Percentiles rank a stretch among this genome's conserved stretches.
Conservation (phyloP, 2,888 invertebrate genomes). For the Heliconius hortense region DNA sequence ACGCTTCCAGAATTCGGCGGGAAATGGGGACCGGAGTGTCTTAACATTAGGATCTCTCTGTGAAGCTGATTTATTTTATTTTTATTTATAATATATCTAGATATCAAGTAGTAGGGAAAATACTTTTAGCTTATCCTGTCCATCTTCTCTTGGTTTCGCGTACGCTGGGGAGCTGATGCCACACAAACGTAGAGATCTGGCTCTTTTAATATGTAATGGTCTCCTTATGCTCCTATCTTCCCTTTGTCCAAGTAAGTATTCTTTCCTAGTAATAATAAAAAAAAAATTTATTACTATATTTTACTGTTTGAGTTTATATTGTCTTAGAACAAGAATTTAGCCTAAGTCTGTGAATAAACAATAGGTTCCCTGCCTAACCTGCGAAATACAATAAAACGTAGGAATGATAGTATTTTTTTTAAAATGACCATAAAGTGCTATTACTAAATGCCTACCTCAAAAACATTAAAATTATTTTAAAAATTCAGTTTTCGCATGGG, state of each 20-base stretch:
- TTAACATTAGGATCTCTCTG: too few species aligned
- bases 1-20: too few species aligned
- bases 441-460: not conserved
- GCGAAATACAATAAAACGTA: not conserved
- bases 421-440: not conserved
- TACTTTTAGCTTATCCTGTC: conserved; percentile 61
- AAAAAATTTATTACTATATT: not conserved
- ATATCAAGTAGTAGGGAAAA: not conserved
- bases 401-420: not conserved
- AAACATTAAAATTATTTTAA: not conserved
- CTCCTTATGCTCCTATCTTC: conserved; percentile 62
- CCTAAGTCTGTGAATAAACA: not conserved
- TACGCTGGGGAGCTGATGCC: conserved; percentile 68
- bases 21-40: too few species aligned
- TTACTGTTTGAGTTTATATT: not conserved
- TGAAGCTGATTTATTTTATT: too few species aligned
- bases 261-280: not conserved
- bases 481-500: conserved; percentile 84
- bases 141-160: conserved; percentile 64
- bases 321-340: not conserved
- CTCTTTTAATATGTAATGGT: conserved; percentile 63
- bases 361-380: not conserved
- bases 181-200: conserved; percentile 56
- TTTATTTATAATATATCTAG: too few species aligned
- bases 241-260: conserved; percentile 59